These are phyloP conservation scores for Siniperca knerii DNA, from an alignment of 2,113 vertebrate species.

Conservation along the genomic window DNA sequence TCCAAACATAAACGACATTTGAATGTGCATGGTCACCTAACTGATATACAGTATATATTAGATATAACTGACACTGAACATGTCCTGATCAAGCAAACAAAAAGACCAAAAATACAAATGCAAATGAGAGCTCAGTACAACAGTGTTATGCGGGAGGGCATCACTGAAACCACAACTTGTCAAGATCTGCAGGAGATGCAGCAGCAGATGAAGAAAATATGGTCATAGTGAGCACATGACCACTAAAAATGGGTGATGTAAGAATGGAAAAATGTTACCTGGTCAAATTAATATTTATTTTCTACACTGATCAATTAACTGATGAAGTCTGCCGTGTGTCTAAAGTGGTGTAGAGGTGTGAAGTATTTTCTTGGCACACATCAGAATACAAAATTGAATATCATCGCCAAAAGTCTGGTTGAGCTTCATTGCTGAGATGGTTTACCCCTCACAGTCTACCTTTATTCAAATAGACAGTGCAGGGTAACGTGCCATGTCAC, in stretches of 20 bases:
- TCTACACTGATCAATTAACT: too few species aligned
- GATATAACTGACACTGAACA: background rate
- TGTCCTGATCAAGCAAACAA: background rate
- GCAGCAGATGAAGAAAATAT: background rate
- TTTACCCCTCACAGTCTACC: too few species aligned
- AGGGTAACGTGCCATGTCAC: background rate
- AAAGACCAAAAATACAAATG: background rate
- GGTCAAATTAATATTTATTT: too few species aligned
- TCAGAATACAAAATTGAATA: too few species aligned
- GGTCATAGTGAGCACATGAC: background rate
- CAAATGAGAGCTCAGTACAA: background rate
- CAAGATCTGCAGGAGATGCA: background rate
- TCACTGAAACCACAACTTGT: background rate
- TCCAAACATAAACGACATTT: background rate
- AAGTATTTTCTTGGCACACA: too few species aligned
- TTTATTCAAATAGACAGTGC: background rate
- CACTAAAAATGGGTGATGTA: background rate
- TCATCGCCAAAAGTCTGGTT: too few species aligned
- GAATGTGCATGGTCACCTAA: background rate
- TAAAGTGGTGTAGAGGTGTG: too few species aligned
- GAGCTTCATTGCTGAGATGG: too few species aligned
- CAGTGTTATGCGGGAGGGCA: background rate
- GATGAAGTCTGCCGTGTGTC: too few species aligned
- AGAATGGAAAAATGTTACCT: too few species aligned
- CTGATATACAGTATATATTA: background rate